Conservation (phyloP, 2,888 invertebrate species). For the Ischnura elegans region DNA sequence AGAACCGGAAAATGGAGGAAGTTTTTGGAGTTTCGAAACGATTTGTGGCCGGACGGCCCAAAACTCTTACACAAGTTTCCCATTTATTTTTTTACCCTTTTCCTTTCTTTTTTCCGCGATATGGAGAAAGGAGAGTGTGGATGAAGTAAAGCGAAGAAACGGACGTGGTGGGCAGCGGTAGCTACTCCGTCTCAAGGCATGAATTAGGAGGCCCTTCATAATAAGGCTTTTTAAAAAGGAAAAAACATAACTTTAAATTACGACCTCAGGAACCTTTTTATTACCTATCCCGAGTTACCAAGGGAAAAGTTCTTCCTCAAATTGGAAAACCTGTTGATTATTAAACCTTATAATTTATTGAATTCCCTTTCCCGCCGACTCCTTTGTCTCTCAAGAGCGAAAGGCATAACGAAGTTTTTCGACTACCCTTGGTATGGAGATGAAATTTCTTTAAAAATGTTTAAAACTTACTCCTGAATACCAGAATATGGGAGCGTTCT, state of each 20-base stretch:
- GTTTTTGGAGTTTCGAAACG: neutral
- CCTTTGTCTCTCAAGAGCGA: neutral
- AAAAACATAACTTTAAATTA: neutral
- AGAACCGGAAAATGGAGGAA: neutral
- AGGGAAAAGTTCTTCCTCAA: neutral
- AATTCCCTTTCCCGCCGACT: neutral
- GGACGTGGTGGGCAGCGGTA: neutral
- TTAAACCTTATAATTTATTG: slow-evolving; percentile 31
- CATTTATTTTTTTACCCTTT: neutral
- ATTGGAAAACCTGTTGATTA: slow-evolving; percentile 38
- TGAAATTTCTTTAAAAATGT: neutral
- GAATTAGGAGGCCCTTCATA: slow-evolving; percentile 19
- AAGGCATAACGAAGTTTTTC: neutral
- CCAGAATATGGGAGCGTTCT: neutral
- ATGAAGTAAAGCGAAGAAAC: neutral
- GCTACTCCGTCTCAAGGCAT: neutral
- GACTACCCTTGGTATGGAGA: neutral
- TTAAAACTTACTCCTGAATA: neutral
- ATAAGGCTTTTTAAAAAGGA: neutral
- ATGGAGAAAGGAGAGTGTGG: neutral
- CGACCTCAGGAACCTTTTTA: neutral
- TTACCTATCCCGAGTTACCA: neutral
- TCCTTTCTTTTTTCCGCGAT: neutral
- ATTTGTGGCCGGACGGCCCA: slow-evolving; percentile 19
- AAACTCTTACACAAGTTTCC: slow-evolving; percentile 1